A percentile compares a stretch with the other conserved stretches of the same genome.
Evolutionary conservation across 2,888 invertebrate species (phyloP).

Genomic region (Heteromurus nitidus): DNA sequence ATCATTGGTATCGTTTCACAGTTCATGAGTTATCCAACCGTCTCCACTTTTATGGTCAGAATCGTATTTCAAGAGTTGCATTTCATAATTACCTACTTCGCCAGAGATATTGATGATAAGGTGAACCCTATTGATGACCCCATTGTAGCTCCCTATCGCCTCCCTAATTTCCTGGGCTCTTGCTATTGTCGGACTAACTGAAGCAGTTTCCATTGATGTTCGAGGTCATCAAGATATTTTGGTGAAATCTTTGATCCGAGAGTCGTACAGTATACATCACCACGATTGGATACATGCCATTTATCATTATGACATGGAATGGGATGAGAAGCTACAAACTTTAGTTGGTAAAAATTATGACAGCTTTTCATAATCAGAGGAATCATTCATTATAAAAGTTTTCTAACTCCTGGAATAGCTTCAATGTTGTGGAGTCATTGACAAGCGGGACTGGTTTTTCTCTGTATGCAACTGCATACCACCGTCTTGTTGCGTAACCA

Average conservation of each 20-base stretch:
- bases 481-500: slow-evolving; percentile 16
- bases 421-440: slow-evolving; percentile 22
- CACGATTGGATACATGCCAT: background rate
- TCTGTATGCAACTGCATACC: slow-evolving; percentile 24
- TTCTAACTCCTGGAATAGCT: no score
- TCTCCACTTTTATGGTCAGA: slow-evolving; percentile 24
- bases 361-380: background rate
- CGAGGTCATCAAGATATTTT: slow-evolving; percentile 12
- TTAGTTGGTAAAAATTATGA: background rate
- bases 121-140: slow-evolving; percentile 2
- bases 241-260: slow-evolving; percentile 2
- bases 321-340: slow-evolving; percentile 27
- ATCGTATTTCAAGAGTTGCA: no score
- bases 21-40: slow-evolving; percentile 16
- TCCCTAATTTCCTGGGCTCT: slow-evolving; percentile 17
- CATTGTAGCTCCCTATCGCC: background rate
- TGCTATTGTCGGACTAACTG: background rate
- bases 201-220: slow-evolving; percentile 10
- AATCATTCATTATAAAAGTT: no score
- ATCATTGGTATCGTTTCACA: slow-evolving; percentile 5
- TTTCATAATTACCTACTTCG: no score
- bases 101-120: no score
- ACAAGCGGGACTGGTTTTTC: slow-evolving; percentile 20
- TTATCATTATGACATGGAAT: background rate
- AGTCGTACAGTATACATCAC: slow-evolving; percentile 8